phyloP scores from a whole-genome alignment of 2,888 invertebrate genomes.

The Oegoconia quadripuncta region DNA sequence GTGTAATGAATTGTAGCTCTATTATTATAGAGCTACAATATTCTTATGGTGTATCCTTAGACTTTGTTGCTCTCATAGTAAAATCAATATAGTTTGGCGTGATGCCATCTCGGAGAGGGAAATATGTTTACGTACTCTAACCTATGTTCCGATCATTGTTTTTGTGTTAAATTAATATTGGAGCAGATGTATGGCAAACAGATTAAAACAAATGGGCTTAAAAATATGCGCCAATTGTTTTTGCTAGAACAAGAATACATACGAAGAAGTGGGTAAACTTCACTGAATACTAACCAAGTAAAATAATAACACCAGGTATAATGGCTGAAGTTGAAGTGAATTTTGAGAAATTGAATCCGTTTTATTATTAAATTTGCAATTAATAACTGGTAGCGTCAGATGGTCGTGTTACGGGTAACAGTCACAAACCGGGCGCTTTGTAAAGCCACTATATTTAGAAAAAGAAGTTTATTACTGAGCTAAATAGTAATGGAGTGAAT shows the following conservation, averaged over 20 bases:
- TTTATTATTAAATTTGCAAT: constrained; percentile 17
- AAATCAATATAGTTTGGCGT: constrained; percentile 50
- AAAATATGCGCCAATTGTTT: too few species aligned
- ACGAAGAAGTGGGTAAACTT: constrained; percentile 5
- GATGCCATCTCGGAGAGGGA: constrained; percentile 32
- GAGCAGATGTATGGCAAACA: constrained; percentile 26
- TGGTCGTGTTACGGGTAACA: constrained; percentile 2
- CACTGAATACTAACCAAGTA: neutral
- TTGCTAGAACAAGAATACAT: constrained; percentile 5
- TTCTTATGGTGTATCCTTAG: neutral
- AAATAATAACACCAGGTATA: neutral
- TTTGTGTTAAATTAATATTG: constrained; percentile 38
- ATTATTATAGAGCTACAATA: neutral
- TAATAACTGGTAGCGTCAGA: constrained; percentile 23
- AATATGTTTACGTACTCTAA: constrained; percentile 46
- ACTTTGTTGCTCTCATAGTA: constrained; percentile 19
- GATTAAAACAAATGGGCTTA: constrained; percentile 4
- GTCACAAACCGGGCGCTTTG: neutral
- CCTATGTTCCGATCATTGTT: constrained; percentile 47
- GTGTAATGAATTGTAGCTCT: neutral
- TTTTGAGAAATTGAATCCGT: constrained; percentile 16
- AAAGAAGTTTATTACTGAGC: too few species aligned
- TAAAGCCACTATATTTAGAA: neutral
- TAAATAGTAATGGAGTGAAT: too few species aligned
- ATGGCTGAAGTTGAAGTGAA: constrained; percentile 3